Evolutionary conservation across 2,888 invertebrate genomes (phyloP), one percentile per base, ranked within the genome.

Genomic region (Caenorhabditis virilis): DNA sequence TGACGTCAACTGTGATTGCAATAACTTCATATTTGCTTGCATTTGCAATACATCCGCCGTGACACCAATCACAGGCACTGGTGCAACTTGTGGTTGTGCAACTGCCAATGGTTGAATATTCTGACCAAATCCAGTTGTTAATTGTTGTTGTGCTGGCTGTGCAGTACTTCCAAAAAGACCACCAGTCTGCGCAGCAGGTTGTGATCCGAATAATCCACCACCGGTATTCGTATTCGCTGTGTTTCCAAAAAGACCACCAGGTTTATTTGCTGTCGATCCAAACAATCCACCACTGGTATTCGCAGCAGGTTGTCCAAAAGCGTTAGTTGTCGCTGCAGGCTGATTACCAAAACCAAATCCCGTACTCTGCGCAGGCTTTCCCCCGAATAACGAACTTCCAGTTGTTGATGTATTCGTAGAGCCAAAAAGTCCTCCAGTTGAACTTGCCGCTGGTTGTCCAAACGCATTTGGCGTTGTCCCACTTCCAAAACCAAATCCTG

Each of bases 1-100:
- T 1, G 90, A 89, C 0, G 90, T 89, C 38, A 92, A 64, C 41
- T 79, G 79, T 1, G 85, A 84, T 63, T 86, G 84, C 35, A 90
- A 88, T 54, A 91, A 84, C 23, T 90, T 89, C 82, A 90, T 89
- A 67, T 90, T 90, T 33, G 77, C 62, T 38, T 66, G 67, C 42
- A 60, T 58, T 38, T 70, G 73, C n/a, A 67, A 57, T 9, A 75
- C 71, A 53, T 78, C 77, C 11, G 77, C 73, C 18, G 77, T 72
- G 15, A 78, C 66, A 15, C 76, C 64, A 16, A 78, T 75, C 6
- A 73, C 71, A 25, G 73, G 71, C 15, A 72, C 56, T 9, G 73
- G 65, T 1, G 72, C 67, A n/a, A 58, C 61, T 58, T 58, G 57
- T 26, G 38, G 63, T 38, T 63, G 63, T 0, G 54, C 54, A 2